Evolutionary conservation across 2,797 vertebrate genomes (phyloP).

Genomic region (Parotocinclus haroldoi): DNA sequence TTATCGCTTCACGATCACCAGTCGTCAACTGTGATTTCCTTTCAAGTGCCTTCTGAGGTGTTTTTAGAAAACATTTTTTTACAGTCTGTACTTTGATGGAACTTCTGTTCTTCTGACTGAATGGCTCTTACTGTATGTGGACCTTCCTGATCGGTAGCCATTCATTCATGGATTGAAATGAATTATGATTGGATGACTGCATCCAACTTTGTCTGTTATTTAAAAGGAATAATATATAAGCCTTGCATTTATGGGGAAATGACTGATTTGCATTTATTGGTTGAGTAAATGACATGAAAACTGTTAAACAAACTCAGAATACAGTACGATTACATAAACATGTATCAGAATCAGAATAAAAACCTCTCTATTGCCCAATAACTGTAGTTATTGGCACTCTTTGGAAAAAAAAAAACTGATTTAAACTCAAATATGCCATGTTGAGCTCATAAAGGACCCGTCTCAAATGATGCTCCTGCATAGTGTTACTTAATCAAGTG

Average conservation of each 20-base stretch:
- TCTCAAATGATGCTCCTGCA: too few relatives aligned
- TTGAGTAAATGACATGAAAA: slow-evolving; percentile 26
- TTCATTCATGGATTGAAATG: too few relatives aligned
- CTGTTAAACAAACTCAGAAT: slow-evolving; percentile 35
- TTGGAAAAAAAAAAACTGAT: too few relatives aligned
- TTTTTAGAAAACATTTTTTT: slow-evolving; percentile 72
- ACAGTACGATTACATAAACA: slow-evolving; percentile 51
- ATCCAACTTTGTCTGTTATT: slow-evolving; percentile 28
- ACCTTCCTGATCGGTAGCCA: too few relatives aligned
- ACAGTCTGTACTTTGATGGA: too few relatives aligned
- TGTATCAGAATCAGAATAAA: slow-evolving; percentile 32
- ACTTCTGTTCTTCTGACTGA: too few relatives aligned
- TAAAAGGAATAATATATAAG: slow-evolving; percentile 42
- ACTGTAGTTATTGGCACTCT: too few relatives aligned
- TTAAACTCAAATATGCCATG: too few relatives aligned
- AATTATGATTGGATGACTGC: too few relatives aligned
- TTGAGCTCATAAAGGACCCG: too few relatives aligned
- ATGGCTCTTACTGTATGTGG: too few relatives aligned
- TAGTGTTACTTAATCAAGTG: too few relatives aligned
- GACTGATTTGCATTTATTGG: slow-evolving; percentile 28
- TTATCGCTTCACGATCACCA: slow-evolving; percentile 60
- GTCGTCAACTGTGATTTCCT: slow-evolving; percentile 80
- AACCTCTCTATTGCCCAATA: slow-evolving; percentile 7
- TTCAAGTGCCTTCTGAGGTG: slow-evolving; percentile 94
- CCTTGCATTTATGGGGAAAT: slow-evolving; percentile 48